These are phyloP conservation scores for Spatulosminthurus flaviceps DNA, from an alignment of 2,888 invertebrate species.

Conservation along the genomic window DNA sequence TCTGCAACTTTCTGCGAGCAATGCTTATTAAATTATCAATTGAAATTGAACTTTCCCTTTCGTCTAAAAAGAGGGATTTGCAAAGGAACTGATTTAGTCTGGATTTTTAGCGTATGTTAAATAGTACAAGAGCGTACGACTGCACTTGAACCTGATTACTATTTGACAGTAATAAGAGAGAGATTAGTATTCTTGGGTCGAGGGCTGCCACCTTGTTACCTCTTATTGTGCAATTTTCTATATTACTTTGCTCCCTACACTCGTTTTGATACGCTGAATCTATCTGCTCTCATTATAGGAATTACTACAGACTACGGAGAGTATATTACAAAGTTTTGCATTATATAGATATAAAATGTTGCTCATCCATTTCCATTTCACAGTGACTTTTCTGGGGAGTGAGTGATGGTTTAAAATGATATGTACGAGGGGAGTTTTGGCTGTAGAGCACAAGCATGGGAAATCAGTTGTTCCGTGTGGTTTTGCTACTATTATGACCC, in stretches of 20 bases:
- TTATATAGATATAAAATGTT: not conserved
- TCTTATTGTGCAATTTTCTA: not conserved
- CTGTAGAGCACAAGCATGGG: slow-evolving; percentile 27
- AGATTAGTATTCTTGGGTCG: slow-evolving; percentile 2
- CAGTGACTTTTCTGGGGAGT: slow-evolving; percentile 25
- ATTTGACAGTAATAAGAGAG: not conserved
- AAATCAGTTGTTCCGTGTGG: slow-evolving; percentile 44
- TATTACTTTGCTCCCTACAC: not conserved
- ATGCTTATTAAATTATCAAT: not conserved
- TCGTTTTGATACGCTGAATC: slow-evolving; percentile 6
- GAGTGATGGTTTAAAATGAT: too few relatives aligned
- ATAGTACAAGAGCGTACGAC: too few relatives aligned
- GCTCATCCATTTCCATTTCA: slow-evolving; percentile 1
- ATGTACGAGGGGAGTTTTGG: too few relatives aligned
- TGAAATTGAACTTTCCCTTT: not conserved
- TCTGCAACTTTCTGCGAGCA: not conserved
- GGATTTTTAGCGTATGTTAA: not conserved
- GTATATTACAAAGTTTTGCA: not conserved
- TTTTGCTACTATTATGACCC: slow-evolving; percentile 39
- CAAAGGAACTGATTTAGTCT: not conserved
- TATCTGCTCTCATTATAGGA: not conserved
- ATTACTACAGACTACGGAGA: not conserved
- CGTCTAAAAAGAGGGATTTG: not conserved
- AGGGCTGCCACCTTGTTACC: slow-evolving; percentile 44
- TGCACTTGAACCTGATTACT: not conserved